A percentile compares a stretch with the other conserved stretches of the same genome.
Conservation (phyloP, 2,888 invertebrate genomes). For the Heliconius erato region DNA sequence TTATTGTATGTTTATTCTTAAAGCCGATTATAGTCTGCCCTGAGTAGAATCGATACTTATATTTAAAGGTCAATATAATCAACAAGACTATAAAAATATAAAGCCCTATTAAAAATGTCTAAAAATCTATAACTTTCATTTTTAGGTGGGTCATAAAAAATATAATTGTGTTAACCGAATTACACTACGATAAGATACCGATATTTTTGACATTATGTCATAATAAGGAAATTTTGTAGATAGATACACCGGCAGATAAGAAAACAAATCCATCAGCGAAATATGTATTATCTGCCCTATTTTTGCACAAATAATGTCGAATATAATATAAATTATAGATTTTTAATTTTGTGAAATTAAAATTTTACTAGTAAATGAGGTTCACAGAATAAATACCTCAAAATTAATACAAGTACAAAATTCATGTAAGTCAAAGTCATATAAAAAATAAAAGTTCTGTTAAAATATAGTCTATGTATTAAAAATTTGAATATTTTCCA, state of each 20-base stretch:
- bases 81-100: too few relatives aligned
- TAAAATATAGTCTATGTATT: background rate
- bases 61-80: background rate
- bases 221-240: constrained; percentile 31
- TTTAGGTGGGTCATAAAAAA: constrained; percentile 12
- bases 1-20: background rate
- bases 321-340: background rate
- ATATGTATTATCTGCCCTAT: background rate
- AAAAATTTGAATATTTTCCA: constrained; percentile 4
- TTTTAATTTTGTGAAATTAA: background rate
- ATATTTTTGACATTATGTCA: constrained; percentile 29
- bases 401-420: background rate
- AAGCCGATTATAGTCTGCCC: background rate
- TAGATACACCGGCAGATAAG: constrained; percentile 28
- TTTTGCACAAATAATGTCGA: background rate
- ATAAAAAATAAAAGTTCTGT: constrained; percentile 1
- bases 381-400: too few relatives aligned
- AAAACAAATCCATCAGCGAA: constrained; percentile 19
- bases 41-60: background rate
- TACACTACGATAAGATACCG: constrained; percentile 36
- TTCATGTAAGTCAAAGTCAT: background rate
- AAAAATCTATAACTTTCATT: background rate
- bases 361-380: background rate
- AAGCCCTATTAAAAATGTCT: background rate
- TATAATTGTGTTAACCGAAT: constrained; percentile 21